phyloP scores from a whole-genome alignment of 53 echinoderm and acorn worm genomes.

The Paracentrotus lividus region DNA sequence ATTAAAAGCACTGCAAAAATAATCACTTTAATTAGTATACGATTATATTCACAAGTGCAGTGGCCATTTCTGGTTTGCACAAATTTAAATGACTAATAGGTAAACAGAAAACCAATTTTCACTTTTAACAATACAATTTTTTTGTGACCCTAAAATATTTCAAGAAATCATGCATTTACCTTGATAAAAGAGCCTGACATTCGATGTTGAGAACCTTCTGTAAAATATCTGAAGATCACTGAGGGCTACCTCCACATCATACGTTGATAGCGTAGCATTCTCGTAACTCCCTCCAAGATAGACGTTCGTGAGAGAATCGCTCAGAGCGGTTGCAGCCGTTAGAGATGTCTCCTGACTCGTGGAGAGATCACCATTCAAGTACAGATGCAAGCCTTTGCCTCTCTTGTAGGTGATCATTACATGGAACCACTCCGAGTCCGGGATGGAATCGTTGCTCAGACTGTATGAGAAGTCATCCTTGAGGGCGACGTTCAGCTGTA shows the following conservation, averaged over 20 bases:
- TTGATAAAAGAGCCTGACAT: constrained; percentile 71
- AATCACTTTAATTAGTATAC: too few relatives aligned
- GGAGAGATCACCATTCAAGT: constrained; percentile 68
- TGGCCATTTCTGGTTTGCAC: too few relatives aligned
- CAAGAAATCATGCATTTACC: constrained; percentile 60
- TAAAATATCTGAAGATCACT: constrained; percentile 85
- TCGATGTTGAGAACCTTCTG: constrained; percentile 52
- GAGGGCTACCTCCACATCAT: constrained; percentile 68
- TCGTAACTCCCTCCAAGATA: constrained; percentile 39
- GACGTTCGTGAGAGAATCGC: constrained; percentile 27
- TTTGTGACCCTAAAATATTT: too few relatives aligned
- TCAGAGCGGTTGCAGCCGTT: not conserved
- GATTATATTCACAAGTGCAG: too few relatives aligned
- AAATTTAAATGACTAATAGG: too few relatives aligned
- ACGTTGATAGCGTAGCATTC: not conserved
- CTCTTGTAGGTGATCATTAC: constrained; percentile 73
- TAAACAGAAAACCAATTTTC: too few relatives aligned
- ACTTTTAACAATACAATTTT: too few relatives aligned
- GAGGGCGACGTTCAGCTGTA: constrained; percentile 55
- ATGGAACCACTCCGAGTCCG: constrained; percentile 79
- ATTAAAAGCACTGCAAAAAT: too few relatives aligned
- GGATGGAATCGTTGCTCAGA: constrained; percentile 52
- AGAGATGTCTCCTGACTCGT: not conserved
- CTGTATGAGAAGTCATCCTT: constrained; percentile 51
- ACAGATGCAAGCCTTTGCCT: constrained; percentile 59